Evolutionary conservation across 2,888 invertebrate genomes (phyloP), one percentile per base, ranked within the genome.

Genomic region (Drosophila pseudotakahashii): DNA sequence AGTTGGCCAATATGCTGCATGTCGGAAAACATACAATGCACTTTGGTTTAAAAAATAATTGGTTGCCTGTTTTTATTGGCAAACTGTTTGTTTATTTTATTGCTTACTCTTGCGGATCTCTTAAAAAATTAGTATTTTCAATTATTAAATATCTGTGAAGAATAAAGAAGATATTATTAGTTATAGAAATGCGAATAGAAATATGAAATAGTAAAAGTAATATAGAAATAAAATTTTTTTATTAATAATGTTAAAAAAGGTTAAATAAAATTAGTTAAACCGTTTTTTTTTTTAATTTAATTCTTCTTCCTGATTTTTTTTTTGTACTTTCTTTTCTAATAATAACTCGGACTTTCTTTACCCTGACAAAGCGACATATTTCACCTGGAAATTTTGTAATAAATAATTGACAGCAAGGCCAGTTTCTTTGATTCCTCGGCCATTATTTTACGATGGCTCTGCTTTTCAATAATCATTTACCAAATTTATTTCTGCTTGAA

Each of bases 1-100:
- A 62, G 62, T 41, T 32, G 42, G 48, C 34, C 59, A 63, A 59
- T 63, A 42, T 48, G 59, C 59, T 50, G 9, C 36, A 58, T 41
- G 58, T 26, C 5, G 32, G 1, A 57, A 39, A 41, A 26, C 9
- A 34, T 2, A 57, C 57, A 62, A 57, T 14, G 7, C 32, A 19
- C 19, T 6, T 32, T 23, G 57, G 32, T 39, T 47, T 39, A 14
- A 57, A 47, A 57, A 47, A 41, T 48, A 39, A 47, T 47, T 47
- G 37, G 13, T 34, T 42, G 34, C 23, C 14, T 59, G 11, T 42
- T 42, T 53, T 41, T 34, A 32, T 34, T 7, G 13, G 11, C 32
- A 59, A 53, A 53, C 6, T n/a, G n/a, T 13, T 37, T 37, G 4
- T 26, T 32, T 37, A 16, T 36, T 14, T 37, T 26, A 16, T 7